Evolutionary conservation across 2,888 invertebrate species (phyloP), one percentile per base, ranked within the genome.

Genomic region (Rotaria socialis): DNA sequence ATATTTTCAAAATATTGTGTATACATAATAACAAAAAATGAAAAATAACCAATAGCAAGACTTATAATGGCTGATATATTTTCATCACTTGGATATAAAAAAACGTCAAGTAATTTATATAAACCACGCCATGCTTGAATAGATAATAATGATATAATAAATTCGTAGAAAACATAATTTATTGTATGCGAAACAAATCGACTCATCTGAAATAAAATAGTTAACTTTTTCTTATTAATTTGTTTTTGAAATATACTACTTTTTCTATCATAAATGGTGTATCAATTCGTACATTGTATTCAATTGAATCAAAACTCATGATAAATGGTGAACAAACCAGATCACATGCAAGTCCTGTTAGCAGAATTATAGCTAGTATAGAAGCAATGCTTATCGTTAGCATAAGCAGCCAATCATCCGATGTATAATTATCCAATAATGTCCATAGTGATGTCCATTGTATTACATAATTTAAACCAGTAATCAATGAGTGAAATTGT

Each of bases 81-180:
- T 14, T 47, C 47, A 80, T 80, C 47, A 14, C 47, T n/a, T 24
- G 80, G 80, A 80, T 80, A 80, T 80, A 80, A 80, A n/a, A n/a
- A 35, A 47, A 80, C 35, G n/a, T 80, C 80, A 47, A 80, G 80
- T 41, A 47, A 80, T 43, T 6, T 14, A n/a, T 80, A 80, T 24
- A 14, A n/a, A 47, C 80, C 80, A n/a, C n/a, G 47, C 80, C 80
- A 80, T 47, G 47, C 43, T 80, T 35, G 35, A 19, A 80, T 80
- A n/a, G 24, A 47, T 80, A 80, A 47, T 47, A 80, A 41, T 24
- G 80, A 80, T 24, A 47, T 47, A 24, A 43, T 11, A 80, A 35
- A 80, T 80, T 80, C 80, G 47, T 80, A 47, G 14, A 80, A 80
- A 47, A 80, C 47, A 47, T 80, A 80, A 47, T 80, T 80, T 11